Percentiles rank a stretch among this genome's conserved stretches.
Evolutionary conservation across 2,888 invertebrate species (phyloP).

Genomic region (Archips crataeganus): DNA sequence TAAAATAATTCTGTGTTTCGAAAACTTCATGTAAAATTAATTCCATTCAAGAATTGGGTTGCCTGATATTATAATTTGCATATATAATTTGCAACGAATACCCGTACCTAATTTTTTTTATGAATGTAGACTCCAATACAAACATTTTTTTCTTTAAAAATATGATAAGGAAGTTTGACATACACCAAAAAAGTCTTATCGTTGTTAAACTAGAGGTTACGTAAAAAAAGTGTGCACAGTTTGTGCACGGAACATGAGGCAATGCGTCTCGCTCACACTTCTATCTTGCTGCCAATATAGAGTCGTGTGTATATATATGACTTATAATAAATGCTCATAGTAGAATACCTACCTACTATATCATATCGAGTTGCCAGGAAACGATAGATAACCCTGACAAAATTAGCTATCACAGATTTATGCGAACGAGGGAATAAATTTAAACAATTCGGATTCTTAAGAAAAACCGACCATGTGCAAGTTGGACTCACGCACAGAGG

Average conservation of each 20-base stretch:
- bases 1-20: background rate
- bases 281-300: background rate
- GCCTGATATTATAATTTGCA: no score
- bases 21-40: background rate
- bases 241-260: slow-evolving; percentile 7
- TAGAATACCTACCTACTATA: slow-evolving; percentile 25
- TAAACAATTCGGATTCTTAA: background rate
- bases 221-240: slow-evolving; percentile 14
- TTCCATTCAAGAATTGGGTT: no score
- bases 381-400: slow-evolving; percentile 60
- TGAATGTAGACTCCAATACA: background rate
- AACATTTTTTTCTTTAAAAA: slow-evolving; percentile 35
- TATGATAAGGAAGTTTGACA: slow-evolving; percentile 45
- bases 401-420: slow-evolving; percentile 46
- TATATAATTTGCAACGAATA: background rate
- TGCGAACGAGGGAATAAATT: slow-evolving; percentile 4
- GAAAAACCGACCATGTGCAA: background rate
- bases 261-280: background rate
- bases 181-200: slow-evolving; percentile 40
- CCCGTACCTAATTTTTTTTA: background rate
- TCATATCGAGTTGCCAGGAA: slow-evolving; percentile 58
- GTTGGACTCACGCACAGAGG: no score
- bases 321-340: background rate
- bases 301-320: background rate
- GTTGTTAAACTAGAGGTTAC: slow-evolving; percentile 14